These are phyloP conservation scores for Gymnoscopelus microlampas DNA, from an alignment of 2,797 vertebrate species.

Conservation along the genomic window DNA sequence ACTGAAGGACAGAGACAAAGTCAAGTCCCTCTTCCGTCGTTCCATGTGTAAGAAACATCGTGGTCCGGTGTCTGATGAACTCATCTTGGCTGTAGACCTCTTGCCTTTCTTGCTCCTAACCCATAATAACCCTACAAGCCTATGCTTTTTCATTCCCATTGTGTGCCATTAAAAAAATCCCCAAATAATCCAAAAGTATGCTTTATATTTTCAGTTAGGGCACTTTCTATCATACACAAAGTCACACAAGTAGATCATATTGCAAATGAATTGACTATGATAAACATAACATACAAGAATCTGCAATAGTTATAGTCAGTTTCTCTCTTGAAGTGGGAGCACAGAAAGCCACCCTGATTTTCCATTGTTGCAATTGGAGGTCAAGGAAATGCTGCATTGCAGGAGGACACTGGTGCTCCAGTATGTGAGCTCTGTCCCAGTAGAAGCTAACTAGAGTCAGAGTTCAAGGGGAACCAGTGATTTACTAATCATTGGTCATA, in stretches of 20 bases:
- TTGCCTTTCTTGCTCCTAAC: conserved; percentile 34
- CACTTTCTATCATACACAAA: neutral
- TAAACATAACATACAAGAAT: neutral
- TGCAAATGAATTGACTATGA: neutral
- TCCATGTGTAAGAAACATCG: conserved; percentile 75
- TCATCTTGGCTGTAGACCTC: conserved; percentile 22
- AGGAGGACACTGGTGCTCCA: conserved; percentile 43
- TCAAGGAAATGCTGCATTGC: conserved; percentile 61
- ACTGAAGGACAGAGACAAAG: conserved; percentile 97
- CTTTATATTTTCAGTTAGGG: neutral
- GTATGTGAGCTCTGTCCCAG: conserved; percentile 14
- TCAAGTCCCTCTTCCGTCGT: conserved; percentile 84
- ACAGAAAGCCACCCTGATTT: conserved; percentile 25
- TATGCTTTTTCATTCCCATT: conserved; percentile 8
- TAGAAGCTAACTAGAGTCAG: neutral
- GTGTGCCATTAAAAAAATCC: neutral
- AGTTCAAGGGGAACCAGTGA: neutral
- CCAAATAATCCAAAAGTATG: neutral
- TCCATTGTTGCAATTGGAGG: conserved; percentile 34
- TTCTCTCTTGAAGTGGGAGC: conserved; percentile 5
- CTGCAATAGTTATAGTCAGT: neutral
- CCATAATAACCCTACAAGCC: neutral
- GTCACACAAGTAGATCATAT: conserved; percentile 9
- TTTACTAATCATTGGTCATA: neutral
- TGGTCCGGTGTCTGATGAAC: conserved; percentile 14